Evolutionary conservation across 1,140 invertebrate species (phyloP), one percentile per base, ranked within the genome.

Genomic region (Drosophila sp.): DNA sequence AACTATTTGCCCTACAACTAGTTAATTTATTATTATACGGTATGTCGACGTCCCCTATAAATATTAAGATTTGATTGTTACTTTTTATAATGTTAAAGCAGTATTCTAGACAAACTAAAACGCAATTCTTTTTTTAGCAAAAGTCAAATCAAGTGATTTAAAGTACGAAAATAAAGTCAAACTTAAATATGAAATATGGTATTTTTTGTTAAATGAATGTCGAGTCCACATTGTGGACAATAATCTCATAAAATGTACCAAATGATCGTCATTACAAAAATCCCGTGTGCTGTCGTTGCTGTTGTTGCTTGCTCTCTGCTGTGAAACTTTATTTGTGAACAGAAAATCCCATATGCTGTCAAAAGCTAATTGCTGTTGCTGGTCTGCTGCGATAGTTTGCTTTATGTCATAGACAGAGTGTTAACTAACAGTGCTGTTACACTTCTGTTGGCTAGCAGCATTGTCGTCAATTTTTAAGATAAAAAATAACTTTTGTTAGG

Each of bases 21-120:
- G 62, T 76, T 87, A 72, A 87, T 72, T 87, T 86, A 86, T 82
- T 82, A 27, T 51, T 48, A 62, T 78, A 87, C 38, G 38, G 65
- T 78, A 57, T 65, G 54, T 74, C 77, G 51, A 66, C 69, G 64
- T 69, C 54, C 65, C 77, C 57, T 67, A 54, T 86, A 74, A 66
- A 16, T 21, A 13, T 34, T 70, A 79, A 63, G 64, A 34, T 43
- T 14, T 71, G 58, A 70, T 79, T 76, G 72, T 87, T 87, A 76
- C 43, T 58, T 64, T 67, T 48, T 76, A 40, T 66, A 51, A 83
- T 74, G 43, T 82, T 87, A 69, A 87, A 63, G 63, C 83, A 87
- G 83, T 87, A 87, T 87, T 87, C 77, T 79, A 82, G 75, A 87
- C 57, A 56, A 77, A 50, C 80, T 78, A 72, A 86, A 66, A 45